A percentile compares a stretch with the other conserved stretches of the same genome.
Conservation (phyloP, 2,888 invertebrate species). For the Acrobeloides nanus region DNA sequence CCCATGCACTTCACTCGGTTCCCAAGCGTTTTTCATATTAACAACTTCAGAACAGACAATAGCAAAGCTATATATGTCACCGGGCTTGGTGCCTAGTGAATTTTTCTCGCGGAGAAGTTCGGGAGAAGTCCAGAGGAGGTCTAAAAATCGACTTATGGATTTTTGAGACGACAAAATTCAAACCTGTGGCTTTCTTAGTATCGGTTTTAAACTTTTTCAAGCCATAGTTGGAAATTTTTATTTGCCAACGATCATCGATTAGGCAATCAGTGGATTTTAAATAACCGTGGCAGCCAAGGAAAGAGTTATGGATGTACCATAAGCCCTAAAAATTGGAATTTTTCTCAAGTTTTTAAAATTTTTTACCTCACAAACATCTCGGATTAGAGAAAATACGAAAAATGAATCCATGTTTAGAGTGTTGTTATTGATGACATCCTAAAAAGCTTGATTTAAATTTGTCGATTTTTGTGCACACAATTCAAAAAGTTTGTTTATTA, state of each 20-base stretch:
- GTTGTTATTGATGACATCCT: constrained; percentile 21
- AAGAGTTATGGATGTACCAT: constrained; percentile 12
- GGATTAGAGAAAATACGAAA: constrained; percentile 43
- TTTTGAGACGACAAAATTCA: constrained; percentile 1
- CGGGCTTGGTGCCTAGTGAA: constrained; percentile 14
- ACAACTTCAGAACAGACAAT: constrained; percentile 31
- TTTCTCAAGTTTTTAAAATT: neutral
- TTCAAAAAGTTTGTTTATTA: too few species aligned
- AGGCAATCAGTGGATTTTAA: constrained; percentile 23
- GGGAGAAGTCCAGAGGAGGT: constrained; percentile 18
- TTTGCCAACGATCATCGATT: constrained; percentile 41
- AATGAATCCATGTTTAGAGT: constrained; percentile 36
- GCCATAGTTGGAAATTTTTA: constrained; percentile 26
- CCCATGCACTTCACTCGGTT: constrained; percentile 5
- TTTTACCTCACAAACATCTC: constrained; percentile 36
- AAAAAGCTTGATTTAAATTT: too few species aligned
- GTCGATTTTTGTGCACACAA: too few species aligned
- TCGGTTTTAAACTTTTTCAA: neutral
- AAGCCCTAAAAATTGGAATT: constrained; percentile 12
- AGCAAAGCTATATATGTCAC: constrained; percentile 30
- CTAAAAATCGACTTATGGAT: constrained; percentile 1
- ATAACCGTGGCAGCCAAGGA: constrained; percentile 22
- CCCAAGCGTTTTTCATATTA: constrained; percentile 20
- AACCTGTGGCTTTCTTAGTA: constrained; percentile 24
- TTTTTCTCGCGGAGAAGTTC: constrained; percentile 17